Percentiles rank a stretch among this genome's conserved stretches.
phyloP scores from a whole-genome alignment of 2,797 vertebrate genomes.

The Morelia viridis region DNA sequence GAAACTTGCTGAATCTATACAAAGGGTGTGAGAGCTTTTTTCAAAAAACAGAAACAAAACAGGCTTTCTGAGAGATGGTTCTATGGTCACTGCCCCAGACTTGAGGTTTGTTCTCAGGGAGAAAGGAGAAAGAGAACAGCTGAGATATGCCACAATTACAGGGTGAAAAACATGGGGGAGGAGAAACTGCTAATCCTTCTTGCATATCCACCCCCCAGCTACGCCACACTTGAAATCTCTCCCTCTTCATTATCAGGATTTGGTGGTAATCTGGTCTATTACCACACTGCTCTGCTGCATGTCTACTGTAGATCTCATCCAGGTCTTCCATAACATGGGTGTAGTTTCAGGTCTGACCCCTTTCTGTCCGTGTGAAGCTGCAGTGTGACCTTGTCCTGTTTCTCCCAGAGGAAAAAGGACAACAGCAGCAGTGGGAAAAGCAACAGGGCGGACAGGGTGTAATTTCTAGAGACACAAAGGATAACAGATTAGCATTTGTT shows the following conservation, averaged over 20 bases:
- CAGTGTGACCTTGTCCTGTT: constrained; percentile 14
- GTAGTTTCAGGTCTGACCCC: constrained; percentile 21
- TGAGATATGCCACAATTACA: not conserved
- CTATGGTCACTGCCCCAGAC: not conserved
- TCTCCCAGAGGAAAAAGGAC: not conserved
- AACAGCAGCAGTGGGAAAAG: constrained; percentile 14
- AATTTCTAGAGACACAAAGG: constrained; percentile 22
- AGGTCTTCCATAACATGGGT: not conserved
- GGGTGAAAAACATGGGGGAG: not conserved
- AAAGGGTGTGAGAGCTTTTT: not conserved
- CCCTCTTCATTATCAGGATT: not conserved
- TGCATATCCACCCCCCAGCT: not conserved
- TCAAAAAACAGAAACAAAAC: not conserved
- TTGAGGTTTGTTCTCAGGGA: not conserved
- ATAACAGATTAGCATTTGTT: not conserved
- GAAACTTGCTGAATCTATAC: not conserved
- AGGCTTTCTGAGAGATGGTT: not conserved
- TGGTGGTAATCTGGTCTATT: not conserved
- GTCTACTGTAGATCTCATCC: not conserved
- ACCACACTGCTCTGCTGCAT: not conserved
- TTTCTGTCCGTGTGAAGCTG: not conserved
- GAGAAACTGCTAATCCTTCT: not conserved
- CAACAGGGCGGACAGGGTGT: not conserved
- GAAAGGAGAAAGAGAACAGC: not conserved
- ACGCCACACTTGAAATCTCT: not conserved